Base-by-base conservation (phyloP, 2,113 vertebrate genomes). In the Phoenicopterus ruber region DNA sequence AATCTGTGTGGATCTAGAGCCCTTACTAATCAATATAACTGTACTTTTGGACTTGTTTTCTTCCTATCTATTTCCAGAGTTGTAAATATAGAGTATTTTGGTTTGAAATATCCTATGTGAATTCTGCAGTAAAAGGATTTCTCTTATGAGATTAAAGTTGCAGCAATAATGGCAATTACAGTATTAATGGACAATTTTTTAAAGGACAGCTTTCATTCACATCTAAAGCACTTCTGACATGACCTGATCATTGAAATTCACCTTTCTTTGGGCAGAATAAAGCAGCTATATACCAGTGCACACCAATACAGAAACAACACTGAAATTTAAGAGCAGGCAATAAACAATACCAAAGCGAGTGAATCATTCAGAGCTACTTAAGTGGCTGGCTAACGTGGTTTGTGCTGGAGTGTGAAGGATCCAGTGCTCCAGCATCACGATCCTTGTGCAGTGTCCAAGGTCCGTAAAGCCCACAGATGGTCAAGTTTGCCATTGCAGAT, bases 361-460 rank as follows among this genome's bases (percentile, higher is more conserved):
- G 67, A 87, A 85, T 94, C 20, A 86, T 57, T 90, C 31, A 29
- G 92, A 88, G 59, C 26, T 90, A n/a, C 50, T 70, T 26, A 90
- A 82, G 71, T 78, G 50, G 18, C 49, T 61, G 49, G 71, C 49
- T 82, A 19, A 25, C 0, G 0, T 76, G 54, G 32, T 54, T 87
- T 90, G 85, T 94, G 73, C 79, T 82, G 54, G 66, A 93, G 70
- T 73, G 74, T 83, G 88, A 93, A 95, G 92, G 71, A 77, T 73
- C 66, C 58, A n/a, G 0, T 9, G 31, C 82, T 76, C 62, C 42
- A 73, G 34, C 71, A 32, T 80, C 90, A 73, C 1, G 0, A 69
- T 69, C 85, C 71, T 72, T 42, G 74, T 62, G 71, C 40, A 38
- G 52, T 38, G 25, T 54, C 88, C 74, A 89, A 73, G 66, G 70